Base-by-base conservation (phyloP, 2,113 vertebrate genomes). In the Menidia beryllina region DNA sequence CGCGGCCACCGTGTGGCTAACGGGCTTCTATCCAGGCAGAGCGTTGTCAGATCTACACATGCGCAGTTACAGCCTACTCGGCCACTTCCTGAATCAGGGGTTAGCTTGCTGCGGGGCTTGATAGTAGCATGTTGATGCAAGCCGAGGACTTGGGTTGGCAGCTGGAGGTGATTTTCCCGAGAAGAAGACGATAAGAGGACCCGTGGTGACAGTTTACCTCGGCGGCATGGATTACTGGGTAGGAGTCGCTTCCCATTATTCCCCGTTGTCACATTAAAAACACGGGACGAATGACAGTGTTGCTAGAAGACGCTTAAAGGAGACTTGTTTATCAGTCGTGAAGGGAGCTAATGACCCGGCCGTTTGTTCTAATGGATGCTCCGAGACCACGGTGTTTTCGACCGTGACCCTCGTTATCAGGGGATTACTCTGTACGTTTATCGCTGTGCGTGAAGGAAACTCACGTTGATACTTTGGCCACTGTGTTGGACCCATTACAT, bases 221-320 rank as follows among this genome's bases (percentile, higher is more conserved):
- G 79, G 79, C 79, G 75, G 70, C 81, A 94, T 94, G 93, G 91
- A 93, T 63, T 92, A 92, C 82, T 84, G 79, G 92, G 93, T 94
- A 79, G 73, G 93, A 90, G 49, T 52, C 20, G 30, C 14, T 49
- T 69, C 9, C 59, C 61, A 69, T 58, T 7, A 2, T 10, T 15
- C 3, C n/a, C 23, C 72, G 51, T 55, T 39, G 3, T 25, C 15
- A 43, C 20, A 9, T 56, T 56, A 10, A 41, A 19, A 5, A n/a
- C 38, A 30, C 23, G 3, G 41, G 34, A 25, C 52, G 54, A n/a
- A 24, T 34, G 72, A 60, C 52, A 57, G 34, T 7, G 65, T 24
- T 21, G 78, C 56, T 54, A 13, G 15, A 24, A 81, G 61, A 51
- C 30, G 47, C 52, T 13, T 0, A 19, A 6, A 36, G 10, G 49